Evolutionary conservation across 2,888 invertebrate species (phyloP).

Genomic region (Lissocephala sabroskyi): DNA sequence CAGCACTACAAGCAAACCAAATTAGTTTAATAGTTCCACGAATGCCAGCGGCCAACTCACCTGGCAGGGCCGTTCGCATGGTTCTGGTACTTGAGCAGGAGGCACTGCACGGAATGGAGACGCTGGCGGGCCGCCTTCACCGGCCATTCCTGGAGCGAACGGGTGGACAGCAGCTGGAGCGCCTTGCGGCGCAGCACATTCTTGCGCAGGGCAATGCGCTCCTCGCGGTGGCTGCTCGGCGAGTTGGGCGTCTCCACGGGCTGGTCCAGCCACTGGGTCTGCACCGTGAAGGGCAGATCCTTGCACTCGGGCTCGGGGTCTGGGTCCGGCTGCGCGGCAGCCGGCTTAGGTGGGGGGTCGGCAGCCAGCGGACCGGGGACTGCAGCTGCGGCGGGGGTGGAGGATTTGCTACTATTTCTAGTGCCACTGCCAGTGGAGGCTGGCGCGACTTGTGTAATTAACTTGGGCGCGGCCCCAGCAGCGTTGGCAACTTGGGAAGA

Average conservation of each 20-base stretch:
- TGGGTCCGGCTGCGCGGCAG: background rate
- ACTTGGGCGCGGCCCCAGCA: conserved; percentile 7
- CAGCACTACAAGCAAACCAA: conserved; percentile 33
- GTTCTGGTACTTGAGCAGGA: conserved; percentile 64
- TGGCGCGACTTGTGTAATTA: too few relatives aligned
- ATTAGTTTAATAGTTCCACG: background rate
- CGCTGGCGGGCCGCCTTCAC: conserved; percentile 60
- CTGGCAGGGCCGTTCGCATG: conserved; percentile 53
- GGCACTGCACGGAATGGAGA: conserved; percentile 66
- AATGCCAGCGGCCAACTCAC: conserved; percentile 25
- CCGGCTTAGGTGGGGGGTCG: background rate
- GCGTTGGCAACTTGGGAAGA: conserved; percentile 57
- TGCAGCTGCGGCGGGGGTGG: background rate
- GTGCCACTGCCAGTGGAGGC: conserved; percentile 2
- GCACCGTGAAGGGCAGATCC: conserved; percentile 62
- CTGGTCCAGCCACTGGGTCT: conserved; percentile 62
- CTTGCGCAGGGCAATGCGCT: conserved; percentile 68
- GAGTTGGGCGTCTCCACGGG: conserved; percentile 12
- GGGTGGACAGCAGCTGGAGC: conserved; percentile 65
- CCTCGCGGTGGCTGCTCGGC: conserved; percentile 59
- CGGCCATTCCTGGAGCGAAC: conserved; percentile 61
- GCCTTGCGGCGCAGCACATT: conserved; percentile 68
- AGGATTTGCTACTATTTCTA: conserved; percentile 28
- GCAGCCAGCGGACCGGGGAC: background rate
- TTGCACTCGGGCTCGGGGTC: conserved; percentile 18